Conservation (phyloP, 1,140 invertebrate species). For the Calliopsis andreniformis region DNA sequence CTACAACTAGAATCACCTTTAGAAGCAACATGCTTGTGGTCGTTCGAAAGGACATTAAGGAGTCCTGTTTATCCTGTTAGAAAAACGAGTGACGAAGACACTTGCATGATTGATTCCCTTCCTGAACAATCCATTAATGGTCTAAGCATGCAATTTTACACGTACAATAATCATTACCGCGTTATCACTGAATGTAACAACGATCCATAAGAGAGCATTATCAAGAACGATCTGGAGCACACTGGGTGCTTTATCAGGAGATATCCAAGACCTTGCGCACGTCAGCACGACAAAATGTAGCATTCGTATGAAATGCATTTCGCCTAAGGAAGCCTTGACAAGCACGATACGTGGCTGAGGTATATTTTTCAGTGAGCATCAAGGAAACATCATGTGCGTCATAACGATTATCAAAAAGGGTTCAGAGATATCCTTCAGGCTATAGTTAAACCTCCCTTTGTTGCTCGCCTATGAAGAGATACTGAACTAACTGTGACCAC, state of each 20-base stretch:
- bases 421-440: neutral
- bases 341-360: constrained; percentile 21
- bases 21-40: neutral
- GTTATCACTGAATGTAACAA: constrained; percentile 28
- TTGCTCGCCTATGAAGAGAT: neutral
- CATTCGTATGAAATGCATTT: constrained; percentile 28
- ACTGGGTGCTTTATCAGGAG: neutral
- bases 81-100: neutral
- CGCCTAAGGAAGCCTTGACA: constrained; percentile 11
- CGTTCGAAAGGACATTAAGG: too few species aligned
- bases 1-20: too few species aligned
- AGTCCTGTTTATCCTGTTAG: neutral
- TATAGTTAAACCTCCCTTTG: neutral
- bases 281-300: constrained; percentile 3
- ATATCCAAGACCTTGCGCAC: constrained; percentile 29
- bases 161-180: neutral
- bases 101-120: neutral
- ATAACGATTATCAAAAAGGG: constrained; percentile 26
- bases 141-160: neutral
- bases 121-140: neutral
- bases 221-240: neutral
- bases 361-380: constrained; percentile 39
- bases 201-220: constrained; percentile 4
- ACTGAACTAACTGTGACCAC: neutral
- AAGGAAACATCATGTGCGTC: constrained; percentile 42